A percentile compares a stretch with the other conserved stretches of the same genome.
phyloP scores from a whole-genome alignment of 2,797 vertebrate species.

The Cyprinodon diabolis region DNA sequence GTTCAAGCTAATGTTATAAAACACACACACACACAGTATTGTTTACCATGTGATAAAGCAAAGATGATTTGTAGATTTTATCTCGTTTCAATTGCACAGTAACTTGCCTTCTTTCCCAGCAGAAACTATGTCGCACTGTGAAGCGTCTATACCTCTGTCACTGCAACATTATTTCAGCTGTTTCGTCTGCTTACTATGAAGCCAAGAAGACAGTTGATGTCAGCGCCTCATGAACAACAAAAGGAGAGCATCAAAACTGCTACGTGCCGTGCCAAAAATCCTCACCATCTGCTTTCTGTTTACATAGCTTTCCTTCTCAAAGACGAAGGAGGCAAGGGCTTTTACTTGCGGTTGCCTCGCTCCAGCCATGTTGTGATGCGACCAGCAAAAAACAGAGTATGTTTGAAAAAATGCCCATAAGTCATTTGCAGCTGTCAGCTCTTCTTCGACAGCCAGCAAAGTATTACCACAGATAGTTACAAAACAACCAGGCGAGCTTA shows the following conservation, averaged over 20 bases:
- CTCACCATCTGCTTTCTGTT: conserved; percentile 64
- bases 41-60: conserved; percentile 7
- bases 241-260: conserved; percentile 47
- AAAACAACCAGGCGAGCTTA: conserved; percentile 24
- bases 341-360: conserved; percentile 49
- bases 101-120: conserved; percentile 26
- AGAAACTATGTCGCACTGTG: conserved; percentile 46
- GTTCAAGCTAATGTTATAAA: conserved; percentile 16
- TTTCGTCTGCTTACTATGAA: conserved; percentile 45
- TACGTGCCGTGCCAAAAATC: conserved; percentile 44
- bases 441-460: conserved; percentile 46
- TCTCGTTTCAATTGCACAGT: conserved; percentile 32
- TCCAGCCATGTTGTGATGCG: conserved; percentile 46
- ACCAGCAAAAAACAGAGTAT: conserved; percentile 48
- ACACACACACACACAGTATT: background rate
- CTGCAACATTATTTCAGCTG: conserved; percentile 72
- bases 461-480: conserved; percentile 40
- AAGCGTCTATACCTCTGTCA: conserved; percentile 59
- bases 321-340: conserved; percentile 38
- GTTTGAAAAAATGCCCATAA: conserved; percentile 48
- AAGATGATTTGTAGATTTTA: conserved; percentile 15
- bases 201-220: conserved; percentile 59
- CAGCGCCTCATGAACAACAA: conserved; percentile 54
- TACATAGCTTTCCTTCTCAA: conserved; percentile 57
- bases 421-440: conserved; percentile 54